These are phyloP conservation scores for Vulpes lagopus DNA, from an alignment of 2,113 vertebrate genomes.

Conservation along the genomic window DNA sequence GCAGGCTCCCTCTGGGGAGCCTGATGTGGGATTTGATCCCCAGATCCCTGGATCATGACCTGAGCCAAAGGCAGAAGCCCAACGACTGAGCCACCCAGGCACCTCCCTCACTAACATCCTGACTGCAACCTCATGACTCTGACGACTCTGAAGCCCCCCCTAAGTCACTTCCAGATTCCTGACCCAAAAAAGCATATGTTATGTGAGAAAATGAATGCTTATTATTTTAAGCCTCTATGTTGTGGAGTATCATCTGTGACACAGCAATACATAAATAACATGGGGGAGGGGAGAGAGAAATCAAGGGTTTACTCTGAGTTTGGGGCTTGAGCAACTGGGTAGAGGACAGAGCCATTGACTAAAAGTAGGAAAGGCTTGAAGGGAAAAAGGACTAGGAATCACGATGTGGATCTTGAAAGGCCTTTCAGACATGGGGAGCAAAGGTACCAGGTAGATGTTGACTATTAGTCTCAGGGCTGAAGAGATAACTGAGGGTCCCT, in stretches of 20 bases:
- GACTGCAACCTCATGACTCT: background rate
- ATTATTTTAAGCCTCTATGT: constrained; percentile 12
- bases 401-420: background rate
- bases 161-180: background rate
- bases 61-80: too few species aligned
- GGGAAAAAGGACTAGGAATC: background rate
- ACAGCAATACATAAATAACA: background rate
- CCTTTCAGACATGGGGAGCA: background rate
- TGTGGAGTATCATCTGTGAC: background rate
- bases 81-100: too few species aligned
- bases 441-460: too few species aligned
- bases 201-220: background rate
- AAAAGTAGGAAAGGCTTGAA: background rate
- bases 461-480: background rate
- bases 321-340: background rate
- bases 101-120: background rate
- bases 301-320: background rate
- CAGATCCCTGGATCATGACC: too few species aligned
- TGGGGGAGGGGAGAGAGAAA: background rate
- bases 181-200: background rate
- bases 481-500: constrained; percentile 16
- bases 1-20: too few species aligned
- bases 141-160: background rate
- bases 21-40: too few species aligned
- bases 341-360: background rate